Base-by-base conservation (phyloP, 92 coral and sea anemone genomes). In the Nematostella vectensis region DNA sequence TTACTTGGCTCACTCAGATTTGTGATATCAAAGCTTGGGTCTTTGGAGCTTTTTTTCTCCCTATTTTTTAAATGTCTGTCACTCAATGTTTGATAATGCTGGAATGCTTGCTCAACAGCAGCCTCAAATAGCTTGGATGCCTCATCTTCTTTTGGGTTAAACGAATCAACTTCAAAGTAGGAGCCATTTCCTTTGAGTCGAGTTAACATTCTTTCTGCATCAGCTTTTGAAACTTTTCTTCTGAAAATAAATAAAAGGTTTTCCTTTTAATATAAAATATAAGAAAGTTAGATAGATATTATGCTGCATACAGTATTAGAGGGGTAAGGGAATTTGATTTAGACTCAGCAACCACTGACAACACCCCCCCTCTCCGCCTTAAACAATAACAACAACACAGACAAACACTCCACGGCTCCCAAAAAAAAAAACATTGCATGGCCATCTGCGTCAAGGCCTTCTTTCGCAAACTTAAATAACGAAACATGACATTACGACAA, bases 81-180 rank as follows among this genome's bases (percentile, higher is more conserved):
- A 16, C 51, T n/a, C n/a, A n/a, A n/a, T 12, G 42, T 22, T 11
- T 74, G 45, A 2, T 29, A 50, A 48, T 40, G 47, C 18, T 37
- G 19, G 21, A 71, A 48, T n/a, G 81, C 81, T 11, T 69, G 62
- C 17, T 58, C 16, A 1, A 83, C 86, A 25, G 93, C 93, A 4
- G 58, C 26, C 13, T 55, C 81, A 29, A 83, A 78, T 24, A 65
- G n/a, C 9, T 53, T 29, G 15, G 4, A 8, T 22, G 55, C 54
- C n/a, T 24, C 12, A 24, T 29, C 31, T 20, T 28, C 13, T 12
- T 22, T 45, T 45, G 12, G 21, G 12, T 54, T 38, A 15, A 2
- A 13, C 6, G 40, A 65, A 40, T 55, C 47, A 2, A 23, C 42
- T 24, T 60, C 66, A 3, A 60, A 3, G 31, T 58, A 58, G 11